phyloP scores from a whole-genome alignment of 2,797 vertebrate species.

The Australoheros facetus region DNA sequence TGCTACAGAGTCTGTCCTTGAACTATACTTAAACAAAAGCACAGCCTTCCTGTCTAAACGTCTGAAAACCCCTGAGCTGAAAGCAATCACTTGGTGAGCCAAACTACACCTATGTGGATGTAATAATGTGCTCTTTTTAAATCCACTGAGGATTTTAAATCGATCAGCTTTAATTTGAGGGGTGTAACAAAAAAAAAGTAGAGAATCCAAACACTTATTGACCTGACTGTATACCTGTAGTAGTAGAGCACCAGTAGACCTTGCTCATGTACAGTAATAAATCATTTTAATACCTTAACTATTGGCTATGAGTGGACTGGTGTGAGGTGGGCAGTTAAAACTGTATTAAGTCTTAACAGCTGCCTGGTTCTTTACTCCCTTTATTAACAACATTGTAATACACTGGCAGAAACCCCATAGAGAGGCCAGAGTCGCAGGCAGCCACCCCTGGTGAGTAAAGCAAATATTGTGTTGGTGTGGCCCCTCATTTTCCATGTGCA shows the following conservation, averaged over 20 bases:
- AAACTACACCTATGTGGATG: not conserved
- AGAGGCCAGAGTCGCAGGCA: not conserved
- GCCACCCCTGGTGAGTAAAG: not conserved
- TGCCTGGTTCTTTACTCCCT: not conserved
- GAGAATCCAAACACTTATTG: no score
- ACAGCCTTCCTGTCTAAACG: not conserved
- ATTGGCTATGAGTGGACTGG: no score
- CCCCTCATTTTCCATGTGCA: not conserved
- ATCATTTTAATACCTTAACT: no score
- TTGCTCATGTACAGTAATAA: no score
- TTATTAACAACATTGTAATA: not conserved
- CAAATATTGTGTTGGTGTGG: conserved; percentile 6
- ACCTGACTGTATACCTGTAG: no score
- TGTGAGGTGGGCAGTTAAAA: not conserved
- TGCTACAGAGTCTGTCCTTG: not conserved
- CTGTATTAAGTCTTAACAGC: not conserved
- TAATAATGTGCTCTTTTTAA: no score
- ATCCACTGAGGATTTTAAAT: no score
- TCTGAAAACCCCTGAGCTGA: not conserved
- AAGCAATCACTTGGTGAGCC: not conserved
- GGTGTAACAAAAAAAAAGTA: no score
- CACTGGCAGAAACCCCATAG: not conserved
- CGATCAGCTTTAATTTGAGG: no score
- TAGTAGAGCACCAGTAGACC: no score
- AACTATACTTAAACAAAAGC: not conserved